Conservation (phyloP, 2,113 vertebrate genomes). For the Nyctibius bracteatus region DNA sequence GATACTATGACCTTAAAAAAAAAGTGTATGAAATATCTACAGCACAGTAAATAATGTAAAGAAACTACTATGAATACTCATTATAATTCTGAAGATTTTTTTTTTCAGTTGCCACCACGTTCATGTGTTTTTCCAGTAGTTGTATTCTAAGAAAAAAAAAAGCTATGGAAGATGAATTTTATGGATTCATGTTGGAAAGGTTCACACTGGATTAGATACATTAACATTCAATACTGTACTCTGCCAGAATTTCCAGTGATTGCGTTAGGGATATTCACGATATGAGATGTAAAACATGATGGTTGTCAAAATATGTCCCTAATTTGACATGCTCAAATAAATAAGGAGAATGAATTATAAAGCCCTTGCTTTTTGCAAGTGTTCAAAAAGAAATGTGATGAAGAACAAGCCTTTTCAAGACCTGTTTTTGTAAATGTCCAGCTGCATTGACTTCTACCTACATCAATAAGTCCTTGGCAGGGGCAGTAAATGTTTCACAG, state of each 20-base stretch:
- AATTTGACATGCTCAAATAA: not conserved
- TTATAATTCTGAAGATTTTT: not conserved
- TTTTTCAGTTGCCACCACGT: not conserved
- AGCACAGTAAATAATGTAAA: not conserved
- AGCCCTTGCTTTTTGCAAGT: not conserved
- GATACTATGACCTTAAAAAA: not conserved
- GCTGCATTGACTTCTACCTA: not conserved
- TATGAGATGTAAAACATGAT: not conserved
- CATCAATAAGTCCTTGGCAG: not conserved
- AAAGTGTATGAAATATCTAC: not conserved
- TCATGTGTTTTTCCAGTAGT: not conserved
- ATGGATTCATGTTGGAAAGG: not conserved
- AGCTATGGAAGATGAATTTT: not conserved
- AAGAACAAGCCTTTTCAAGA: not conserved
- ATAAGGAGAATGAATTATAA: not conserved
- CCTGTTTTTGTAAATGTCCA: not conserved
- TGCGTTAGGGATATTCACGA: not conserved
- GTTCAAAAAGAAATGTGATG: not conserved
- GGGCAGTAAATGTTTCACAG: conserved; percentile 21
- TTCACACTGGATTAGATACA: not conserved
- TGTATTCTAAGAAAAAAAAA: not conserved
- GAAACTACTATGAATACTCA: not conserved
- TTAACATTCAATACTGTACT: not conserved
- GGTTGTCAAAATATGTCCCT: not conserved
- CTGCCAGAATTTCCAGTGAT: not conserved